Percentiles rank a stretch among this genome's conserved stretches.
Conservation (phyloP, 2,888 invertebrate genomes). For the Argyra leucocephala region DNA sequence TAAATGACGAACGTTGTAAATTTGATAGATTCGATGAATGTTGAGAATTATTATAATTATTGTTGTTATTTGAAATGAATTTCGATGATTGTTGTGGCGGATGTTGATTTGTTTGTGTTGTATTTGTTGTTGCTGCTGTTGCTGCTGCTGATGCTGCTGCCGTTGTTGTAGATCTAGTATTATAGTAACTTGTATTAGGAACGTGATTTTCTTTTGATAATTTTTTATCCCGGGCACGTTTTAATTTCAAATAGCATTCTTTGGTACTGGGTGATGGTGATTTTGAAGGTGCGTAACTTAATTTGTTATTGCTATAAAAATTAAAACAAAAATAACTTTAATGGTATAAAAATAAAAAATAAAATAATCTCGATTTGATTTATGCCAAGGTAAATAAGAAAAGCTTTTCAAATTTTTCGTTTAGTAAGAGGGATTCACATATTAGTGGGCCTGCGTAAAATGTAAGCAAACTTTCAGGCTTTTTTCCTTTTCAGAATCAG, state of each 20-base stretch:
- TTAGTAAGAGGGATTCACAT: no score
- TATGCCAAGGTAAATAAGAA: no score
- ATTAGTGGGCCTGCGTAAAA: no score
- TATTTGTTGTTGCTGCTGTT: no score
- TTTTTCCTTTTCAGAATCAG: no score
- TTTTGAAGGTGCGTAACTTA: conserved; percentile 24
- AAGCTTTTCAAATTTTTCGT: no score
- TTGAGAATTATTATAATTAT: conserved; percentile 11
- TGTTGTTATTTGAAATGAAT: neutral
- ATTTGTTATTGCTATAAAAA: conserved; percentile 7
- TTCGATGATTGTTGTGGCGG: neutral
- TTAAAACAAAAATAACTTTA: no score
- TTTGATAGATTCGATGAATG: conserved; percentile 12
- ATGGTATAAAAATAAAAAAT: no score
- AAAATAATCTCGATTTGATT: no score
- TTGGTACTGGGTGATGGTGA: conserved; percentile 29
- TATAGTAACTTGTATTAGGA: conserved; percentile 25
- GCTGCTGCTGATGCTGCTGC: no score
- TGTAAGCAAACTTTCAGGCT: no score
- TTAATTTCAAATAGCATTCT: conserved; percentile 27
- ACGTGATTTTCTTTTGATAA: conserved; percentile 38
- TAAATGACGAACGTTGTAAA: conserved; percentile 10
- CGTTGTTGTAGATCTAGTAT: neutral
- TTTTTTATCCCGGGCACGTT: conserved; percentile 37
- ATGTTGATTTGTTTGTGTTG: no score